phyloP scores from a whole-genome alignment of 2,113 vertebrate species.

The Capricornis sumatraensis region DNA sequence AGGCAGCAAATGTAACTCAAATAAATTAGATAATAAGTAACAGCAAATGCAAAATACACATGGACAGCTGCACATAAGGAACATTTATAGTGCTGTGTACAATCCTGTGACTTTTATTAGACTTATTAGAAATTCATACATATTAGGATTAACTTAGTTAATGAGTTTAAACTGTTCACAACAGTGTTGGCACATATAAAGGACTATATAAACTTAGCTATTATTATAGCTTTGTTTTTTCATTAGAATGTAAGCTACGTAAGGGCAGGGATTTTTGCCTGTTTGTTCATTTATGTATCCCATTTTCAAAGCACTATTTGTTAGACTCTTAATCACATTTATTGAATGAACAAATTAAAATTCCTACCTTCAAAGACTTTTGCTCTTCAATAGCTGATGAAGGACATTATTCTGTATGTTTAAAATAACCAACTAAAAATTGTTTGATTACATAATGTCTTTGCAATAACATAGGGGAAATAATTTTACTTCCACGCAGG shows the following conservation, averaged over 20 bases:
- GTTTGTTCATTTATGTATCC: not conserved
- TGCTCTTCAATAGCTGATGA: not conserved
- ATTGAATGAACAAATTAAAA: not conserved
- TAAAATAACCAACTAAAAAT: constrained; percentile 46
- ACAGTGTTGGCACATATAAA: not conserved
- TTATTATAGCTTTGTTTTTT: not conserved
- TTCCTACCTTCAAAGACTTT: not conserved
- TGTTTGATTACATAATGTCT: not conserved
- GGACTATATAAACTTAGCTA: not conserved
- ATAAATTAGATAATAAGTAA: not conserved
- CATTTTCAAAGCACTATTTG: not conserved
- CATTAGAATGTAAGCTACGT: not conserved
- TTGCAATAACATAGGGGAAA: not conserved
- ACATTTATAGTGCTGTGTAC: not conserved
- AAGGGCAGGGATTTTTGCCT: not conserved
- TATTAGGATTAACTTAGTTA: not conserved
- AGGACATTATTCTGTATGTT: not conserved
- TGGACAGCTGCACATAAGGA: not conserved
- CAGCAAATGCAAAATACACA: not conserved
- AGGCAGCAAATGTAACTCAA: constrained; percentile 21
- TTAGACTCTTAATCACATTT: not conserved
- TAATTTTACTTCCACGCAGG: not conserved
- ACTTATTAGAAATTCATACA: not conserved
- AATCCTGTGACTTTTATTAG: not conserved
- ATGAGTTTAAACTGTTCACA: not conserved